Base-by-base conservation (phyloP, 2,797 vertebrate species). In the Neopelma chrysocephalum region DNA sequence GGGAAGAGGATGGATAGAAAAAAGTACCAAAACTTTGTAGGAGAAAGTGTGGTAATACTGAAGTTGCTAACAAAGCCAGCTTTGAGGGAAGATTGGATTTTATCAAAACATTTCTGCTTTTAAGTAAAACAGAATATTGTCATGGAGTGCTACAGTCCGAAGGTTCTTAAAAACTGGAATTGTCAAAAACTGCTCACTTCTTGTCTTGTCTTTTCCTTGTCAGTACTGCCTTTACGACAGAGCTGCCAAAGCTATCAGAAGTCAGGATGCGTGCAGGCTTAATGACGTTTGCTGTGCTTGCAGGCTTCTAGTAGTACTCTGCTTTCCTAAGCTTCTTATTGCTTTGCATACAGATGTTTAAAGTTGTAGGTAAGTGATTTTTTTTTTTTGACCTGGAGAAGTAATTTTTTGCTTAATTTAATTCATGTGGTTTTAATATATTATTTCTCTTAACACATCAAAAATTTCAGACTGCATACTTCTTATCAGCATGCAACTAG, bases 301-400 rank as follows among this genome's bases (percentile, higher is more conserved):
- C 21, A 61, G 82, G 29, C 82, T 75, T 82, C 53, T 56, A 51
- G 40, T 48, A 91, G 72, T 75, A 61, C 25, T 77, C 84, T 3
- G 6, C 20, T 81, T 75, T 79, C 34, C 15, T 84, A 88, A 94
- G 69, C 91, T 87, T 77, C 84, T 94, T 95, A 87, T 23, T 84
- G 60, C 82, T 80, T 81, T 64, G 40, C 77, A 23, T 86, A 56
- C 77, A 91, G 82, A 87, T 90, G 69, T 85, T 90, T 85, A 79
- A 86, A 92, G 72, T 83, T 87, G 75, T 58, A 82, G 84, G 91
- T 80, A 72, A 72, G 29, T 60, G 72, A 5, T 11, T 15, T 58
- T 75, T 51, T 48, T 60, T 73, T 78, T 65, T 69, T 0, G 21
- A 47, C 31, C 15, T 3, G 1, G 25, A 60, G 27, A 75, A 70